phyloP scores from a whole-genome alignment of 1,140 invertebrate genomes.

The Physella acuta region DNA sequence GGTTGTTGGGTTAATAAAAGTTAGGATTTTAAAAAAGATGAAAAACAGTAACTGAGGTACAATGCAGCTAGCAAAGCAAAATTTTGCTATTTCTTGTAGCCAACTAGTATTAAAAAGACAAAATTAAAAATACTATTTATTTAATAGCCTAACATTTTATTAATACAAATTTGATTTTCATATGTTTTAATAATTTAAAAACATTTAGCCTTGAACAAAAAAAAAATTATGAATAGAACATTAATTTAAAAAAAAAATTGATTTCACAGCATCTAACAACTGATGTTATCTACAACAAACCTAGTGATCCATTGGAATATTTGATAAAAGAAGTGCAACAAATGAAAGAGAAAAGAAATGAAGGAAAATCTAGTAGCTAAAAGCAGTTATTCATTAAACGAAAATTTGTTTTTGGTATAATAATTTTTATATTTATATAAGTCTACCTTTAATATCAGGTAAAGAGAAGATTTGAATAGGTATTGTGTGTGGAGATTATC shows the following conservation, averaged over 20 bases:
- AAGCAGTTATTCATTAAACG: background rate
- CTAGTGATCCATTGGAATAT: conserved; percentile 44
- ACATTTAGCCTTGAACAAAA: no score
- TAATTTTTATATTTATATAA: background rate
- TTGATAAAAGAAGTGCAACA: conserved; percentile 49
- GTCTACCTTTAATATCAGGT: background rate
- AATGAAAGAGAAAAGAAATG: conserved; percentile 37
- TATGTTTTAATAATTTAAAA: background rate
- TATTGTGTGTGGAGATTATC: background rate
- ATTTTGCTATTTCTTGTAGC: background rate
- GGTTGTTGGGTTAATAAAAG: background rate
- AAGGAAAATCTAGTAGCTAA: conserved; percentile 15
- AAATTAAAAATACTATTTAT: background rate
- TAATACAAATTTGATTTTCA: background rate
- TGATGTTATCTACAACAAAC: conserved; percentile 45
- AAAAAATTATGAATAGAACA: no score
- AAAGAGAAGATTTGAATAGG: background rate
- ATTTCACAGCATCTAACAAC: conserved; percentile 43
- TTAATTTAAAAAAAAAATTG: background rate
- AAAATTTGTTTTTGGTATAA: background rate
- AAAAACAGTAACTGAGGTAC: background rate
- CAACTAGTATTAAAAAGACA: background rate
- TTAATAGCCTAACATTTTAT: background rate
- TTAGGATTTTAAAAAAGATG: background rate
- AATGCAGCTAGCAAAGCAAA: background rate